These are phyloP conservation scores for Salticus scenicus DNA, from an alignment of 2,888 invertebrate genomes.

Conservation along the genomic window DNA sequence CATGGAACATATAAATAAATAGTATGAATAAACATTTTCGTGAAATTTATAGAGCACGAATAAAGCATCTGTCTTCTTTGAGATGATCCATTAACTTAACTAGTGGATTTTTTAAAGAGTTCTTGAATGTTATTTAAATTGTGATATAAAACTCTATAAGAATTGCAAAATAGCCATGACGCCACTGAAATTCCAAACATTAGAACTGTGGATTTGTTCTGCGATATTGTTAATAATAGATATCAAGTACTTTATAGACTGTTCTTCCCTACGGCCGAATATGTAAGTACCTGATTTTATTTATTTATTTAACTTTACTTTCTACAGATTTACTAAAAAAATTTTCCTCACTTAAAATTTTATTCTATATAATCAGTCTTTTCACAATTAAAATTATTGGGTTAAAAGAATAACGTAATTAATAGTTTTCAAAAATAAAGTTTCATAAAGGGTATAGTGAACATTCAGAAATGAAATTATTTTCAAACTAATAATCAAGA, in stretches of 20 bases:
- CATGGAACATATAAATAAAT: too few relatives aligned
- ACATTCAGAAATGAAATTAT: too few relatives aligned
- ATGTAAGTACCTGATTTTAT: conserved; percentile 60
- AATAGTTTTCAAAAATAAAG: too few relatives aligned
- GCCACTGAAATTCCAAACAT: neutral
- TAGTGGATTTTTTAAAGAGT: neutral
- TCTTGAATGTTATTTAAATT: neutral
- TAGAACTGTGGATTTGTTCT: conserved; percentile 40
- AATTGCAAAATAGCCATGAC: neutral
- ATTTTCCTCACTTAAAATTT: too few relatives aligned
- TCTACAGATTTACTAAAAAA: too few relatives aligned
- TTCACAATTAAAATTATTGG: too few relatives aligned
- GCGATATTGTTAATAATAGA: conserved; percentile 20
- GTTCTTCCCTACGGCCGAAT: conserved; percentile 46
- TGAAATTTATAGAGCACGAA: neutral
- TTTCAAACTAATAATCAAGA: too few relatives aligned
- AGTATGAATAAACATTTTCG: neutral
- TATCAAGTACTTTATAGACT: neutral
- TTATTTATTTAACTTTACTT: too few relatives aligned
- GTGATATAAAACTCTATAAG: neutral
- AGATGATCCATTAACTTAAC: neutral
- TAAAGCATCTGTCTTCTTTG: neutral
- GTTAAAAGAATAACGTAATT: too few relatives aligned
- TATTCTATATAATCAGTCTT: too few relatives aligned
- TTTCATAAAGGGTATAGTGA: too few relatives aligned